Evolutionary conservation across 2,888 invertebrate species (phyloP).

Genomic region (Leucoma salicis): DNA sequence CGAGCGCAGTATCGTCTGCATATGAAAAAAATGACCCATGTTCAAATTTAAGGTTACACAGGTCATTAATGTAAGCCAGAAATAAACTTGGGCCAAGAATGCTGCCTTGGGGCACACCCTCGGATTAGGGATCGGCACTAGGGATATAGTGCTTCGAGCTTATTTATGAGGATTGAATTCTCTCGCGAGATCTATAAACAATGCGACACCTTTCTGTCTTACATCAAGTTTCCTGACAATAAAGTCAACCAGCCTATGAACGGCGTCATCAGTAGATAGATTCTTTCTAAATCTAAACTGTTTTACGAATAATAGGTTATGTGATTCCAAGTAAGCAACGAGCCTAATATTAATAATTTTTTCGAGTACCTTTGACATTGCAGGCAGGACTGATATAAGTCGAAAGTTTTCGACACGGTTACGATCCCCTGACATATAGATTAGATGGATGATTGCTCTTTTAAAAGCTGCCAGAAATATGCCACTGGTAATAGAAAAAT

Average conservation of each 20-base stretch:
- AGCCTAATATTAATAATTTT: background rate
- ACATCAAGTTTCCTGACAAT: background rate
- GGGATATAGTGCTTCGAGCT: too few relatives aligned
- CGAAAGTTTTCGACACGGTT: background rate
- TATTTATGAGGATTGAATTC: too few relatives aligned
- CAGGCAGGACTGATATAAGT: background rate
- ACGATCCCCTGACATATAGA: background rate
- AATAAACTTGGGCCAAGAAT: background rate
- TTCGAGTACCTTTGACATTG: background rate
- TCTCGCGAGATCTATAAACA: background rate
- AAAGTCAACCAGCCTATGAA: background rate
- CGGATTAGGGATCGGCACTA: too few relatives aligned
- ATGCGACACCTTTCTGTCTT: background rate
- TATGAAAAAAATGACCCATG: background rate
- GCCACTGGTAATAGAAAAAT: too few relatives aligned
- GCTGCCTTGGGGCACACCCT: constrained; percentile 20
- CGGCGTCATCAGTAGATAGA: background rate
- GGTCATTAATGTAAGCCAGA: background rate
- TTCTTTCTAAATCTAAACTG: constrained; percentile 1
- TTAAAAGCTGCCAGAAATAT: too few relatives aligned
- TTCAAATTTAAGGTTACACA: background rate
- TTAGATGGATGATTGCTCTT: background rate
- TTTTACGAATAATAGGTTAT: background rate
- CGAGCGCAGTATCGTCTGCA: background rate
- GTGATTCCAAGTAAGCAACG: background rate